These are phyloP conservation scores for Bagarius yarrelli DNA, from an alignment of 2,113 vertebrate genomes.

Conservation along the genomic window DNA sequence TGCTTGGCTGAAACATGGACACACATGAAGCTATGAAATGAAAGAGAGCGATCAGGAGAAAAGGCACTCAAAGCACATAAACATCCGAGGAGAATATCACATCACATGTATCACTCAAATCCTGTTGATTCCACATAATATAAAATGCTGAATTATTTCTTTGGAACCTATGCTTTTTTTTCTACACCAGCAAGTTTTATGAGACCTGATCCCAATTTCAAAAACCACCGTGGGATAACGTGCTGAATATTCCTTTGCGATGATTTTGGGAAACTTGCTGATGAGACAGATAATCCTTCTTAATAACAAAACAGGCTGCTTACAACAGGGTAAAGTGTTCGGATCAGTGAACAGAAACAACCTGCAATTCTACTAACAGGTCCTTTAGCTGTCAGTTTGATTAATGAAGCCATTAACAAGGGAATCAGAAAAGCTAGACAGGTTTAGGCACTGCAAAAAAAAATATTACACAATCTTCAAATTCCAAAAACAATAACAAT, in stretches of 20 bases:
- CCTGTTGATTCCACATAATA: not conserved
- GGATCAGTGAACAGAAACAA: slow-evolving; percentile 41
- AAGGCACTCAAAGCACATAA: slow-evolving; percentile 42
- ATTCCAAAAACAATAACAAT: slow-evolving; percentile 17
- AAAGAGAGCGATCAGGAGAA: slow-evolving; percentile 21
- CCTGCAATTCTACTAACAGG: slow-evolving; percentile 33
- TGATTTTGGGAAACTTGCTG: not conserved
- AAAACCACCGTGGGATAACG: not conserved
- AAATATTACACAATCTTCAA: slow-evolving; percentile 27
- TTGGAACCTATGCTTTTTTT: not conserved
- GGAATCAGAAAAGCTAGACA: slow-evolving; percentile 41
- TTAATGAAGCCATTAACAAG: slow-evolving; percentile 65
- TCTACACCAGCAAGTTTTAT: not conserved
- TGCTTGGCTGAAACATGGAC: slow-evolving; percentile 44
- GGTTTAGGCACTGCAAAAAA: slow-evolving; percentile 35
- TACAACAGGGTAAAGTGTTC: not conserved
- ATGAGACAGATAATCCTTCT: no score
- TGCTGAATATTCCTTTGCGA: not conserved
- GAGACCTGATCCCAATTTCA: not conserved
- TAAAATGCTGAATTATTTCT: not conserved
- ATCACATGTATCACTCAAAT: not conserved
- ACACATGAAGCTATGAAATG: slow-evolving; percentile 15
- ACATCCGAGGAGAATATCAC: slow-evolving; percentile 34
- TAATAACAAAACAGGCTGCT: not conserved
- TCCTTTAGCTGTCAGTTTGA: slow-evolving; percentile 61